These are phyloP conservation scores for Dromiciops gliroides DNA, from an alignment of 2,113 vertebrate genomes.

Conservation along the genomic window DNA sequence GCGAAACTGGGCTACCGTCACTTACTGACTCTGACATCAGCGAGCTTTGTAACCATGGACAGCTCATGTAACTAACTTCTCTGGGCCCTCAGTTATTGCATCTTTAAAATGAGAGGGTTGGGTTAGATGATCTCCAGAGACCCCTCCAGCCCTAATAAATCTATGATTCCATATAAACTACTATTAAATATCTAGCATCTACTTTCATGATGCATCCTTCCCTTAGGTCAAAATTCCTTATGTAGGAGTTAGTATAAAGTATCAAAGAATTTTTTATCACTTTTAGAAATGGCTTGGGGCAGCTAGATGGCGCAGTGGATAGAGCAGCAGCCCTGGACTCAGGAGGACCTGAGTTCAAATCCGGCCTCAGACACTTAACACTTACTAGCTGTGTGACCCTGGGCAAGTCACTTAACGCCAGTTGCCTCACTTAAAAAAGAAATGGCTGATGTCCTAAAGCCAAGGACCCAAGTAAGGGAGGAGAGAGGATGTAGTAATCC, in stretches of 20 bases:
- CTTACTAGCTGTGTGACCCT: too few relatives aligned
- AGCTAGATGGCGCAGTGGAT: too few relatives aligned
- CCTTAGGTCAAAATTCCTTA: background rate
- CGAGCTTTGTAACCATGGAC: background rate
- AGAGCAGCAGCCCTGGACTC: too few relatives aligned
- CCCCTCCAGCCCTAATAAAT: background rate
- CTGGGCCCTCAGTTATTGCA: background rate
- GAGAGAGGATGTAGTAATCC: fast-evolving
- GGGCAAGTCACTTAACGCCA: too few relatives aligned
- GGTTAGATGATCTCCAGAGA: background rate
- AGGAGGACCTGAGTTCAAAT: too few relatives aligned
- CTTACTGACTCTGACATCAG: background rate
- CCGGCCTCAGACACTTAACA: too few relatives aligned
- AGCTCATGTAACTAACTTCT: fast-evolving
- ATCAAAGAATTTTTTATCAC: background rate
- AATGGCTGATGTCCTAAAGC: background rate
- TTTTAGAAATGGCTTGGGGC: background rate
- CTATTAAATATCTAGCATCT: background rate
- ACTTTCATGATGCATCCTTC: fast-evolving
- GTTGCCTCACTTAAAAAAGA: too few relatives aligned
- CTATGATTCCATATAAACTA: background rate
- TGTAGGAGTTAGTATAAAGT: background rate
- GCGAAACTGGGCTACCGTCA: background rate
- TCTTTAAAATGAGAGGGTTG: too few relatives aligned
- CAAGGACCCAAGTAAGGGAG: background rate